phyloP scores from a whole-genome alignment of 23 tunicate genomes.

The Oikopleura vanhoeffeni region DNA sequence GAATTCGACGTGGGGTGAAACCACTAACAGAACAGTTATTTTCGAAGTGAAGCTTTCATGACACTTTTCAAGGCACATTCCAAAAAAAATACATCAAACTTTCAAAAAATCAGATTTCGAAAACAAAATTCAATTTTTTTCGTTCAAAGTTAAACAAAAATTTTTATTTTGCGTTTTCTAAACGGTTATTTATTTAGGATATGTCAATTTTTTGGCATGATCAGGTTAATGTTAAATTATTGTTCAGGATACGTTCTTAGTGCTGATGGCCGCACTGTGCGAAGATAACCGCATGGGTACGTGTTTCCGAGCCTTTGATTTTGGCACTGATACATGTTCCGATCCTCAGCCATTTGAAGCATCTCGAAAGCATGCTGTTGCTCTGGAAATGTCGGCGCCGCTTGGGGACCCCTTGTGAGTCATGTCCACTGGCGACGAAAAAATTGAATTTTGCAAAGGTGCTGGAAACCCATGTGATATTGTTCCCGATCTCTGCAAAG shows the following conservation, averaged over 20 bases:
- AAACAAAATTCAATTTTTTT: too few relatives aligned
- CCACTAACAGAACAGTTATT: too few relatives aligned
- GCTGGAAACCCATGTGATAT: constrained; percentile 17
- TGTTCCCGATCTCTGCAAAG: constrained; percentile 28
- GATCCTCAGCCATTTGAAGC: constrained; percentile 25
- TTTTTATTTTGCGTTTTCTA: too few relatives aligned
- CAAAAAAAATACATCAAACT: too few relatives aligned
- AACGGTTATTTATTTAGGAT: constrained; percentile 38
- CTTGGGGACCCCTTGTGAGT: constrained; percentile 93
- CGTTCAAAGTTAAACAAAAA: too few relatives aligned
- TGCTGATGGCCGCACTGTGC: background rate
- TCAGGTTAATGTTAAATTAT: background rate
- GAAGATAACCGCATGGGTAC: constrained; percentile 36
- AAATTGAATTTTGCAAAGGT: background rate
- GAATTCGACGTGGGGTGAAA: too few relatives aligned
- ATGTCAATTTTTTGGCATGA: constrained; percentile 37
- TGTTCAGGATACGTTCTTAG: background rate
- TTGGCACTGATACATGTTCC: constrained; percentile 24
- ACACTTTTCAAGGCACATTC: too few relatives aligned
- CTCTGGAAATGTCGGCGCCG: constrained; percentile 35
- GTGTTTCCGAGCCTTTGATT: constrained; percentile 56
- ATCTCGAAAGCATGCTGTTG: constrained; percentile 65
- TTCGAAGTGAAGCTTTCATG: too few relatives aligned
- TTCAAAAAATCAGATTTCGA: too few relatives aligned
- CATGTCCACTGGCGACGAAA: background rate